These are phyloP conservation scores for Drosophila lacteicornis DNA, from an alignment of 1,140 invertebrate genomes.

Conservation along the genomic window DNA sequence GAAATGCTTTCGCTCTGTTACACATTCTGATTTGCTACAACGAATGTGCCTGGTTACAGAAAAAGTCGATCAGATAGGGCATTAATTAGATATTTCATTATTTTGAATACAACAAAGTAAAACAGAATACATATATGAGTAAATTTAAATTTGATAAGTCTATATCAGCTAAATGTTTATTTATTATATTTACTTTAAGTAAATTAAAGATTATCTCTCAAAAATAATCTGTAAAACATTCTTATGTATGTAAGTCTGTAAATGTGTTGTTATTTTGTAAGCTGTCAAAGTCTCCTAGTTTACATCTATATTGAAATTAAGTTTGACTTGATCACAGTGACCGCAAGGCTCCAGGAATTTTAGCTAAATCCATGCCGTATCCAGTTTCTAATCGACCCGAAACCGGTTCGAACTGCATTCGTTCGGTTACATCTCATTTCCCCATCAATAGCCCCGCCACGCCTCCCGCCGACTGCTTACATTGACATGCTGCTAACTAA, in stretches of 20 bases:
- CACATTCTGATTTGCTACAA: constrained; percentile 28
- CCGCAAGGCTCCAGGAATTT: constrained; percentile 6
- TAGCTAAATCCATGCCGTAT: constrained; percentile 15
- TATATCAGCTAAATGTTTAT: too few species aligned
- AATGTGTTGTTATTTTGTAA: background rate
- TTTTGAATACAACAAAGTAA: too few species aligned
- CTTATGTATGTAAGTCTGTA: too few species aligned
- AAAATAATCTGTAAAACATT: too few species aligned
- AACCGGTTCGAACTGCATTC: constrained; percentile 41
- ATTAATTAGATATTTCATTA: too few species aligned
- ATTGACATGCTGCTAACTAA: constrained; percentile 51
- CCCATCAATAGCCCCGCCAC: constrained; percentile 27
- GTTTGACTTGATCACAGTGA: constrained; percentile 7
- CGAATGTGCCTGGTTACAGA: background rate
- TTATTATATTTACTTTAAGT: too few species aligned
- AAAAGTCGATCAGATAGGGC: background rate
- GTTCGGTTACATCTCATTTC: constrained; percentile 20
- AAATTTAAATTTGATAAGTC: too few species aligned
- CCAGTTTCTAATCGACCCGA: constrained; percentile 49
- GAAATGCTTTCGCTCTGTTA: constrained; percentile 62
- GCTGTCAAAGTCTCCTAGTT: background rate
- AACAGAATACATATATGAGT: too few species aligned
- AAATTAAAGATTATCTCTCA: too few species aligned
- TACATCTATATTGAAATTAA: background rate
- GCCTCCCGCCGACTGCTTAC: constrained; percentile 17